A percentile compares a stretch with the other conserved stretches of the same genome.
These are phyloP conservation scores for Stenodera caucasica DNA, from an alignment of 2,888 invertebrate species.

Conservation along the genomic window DNA sequence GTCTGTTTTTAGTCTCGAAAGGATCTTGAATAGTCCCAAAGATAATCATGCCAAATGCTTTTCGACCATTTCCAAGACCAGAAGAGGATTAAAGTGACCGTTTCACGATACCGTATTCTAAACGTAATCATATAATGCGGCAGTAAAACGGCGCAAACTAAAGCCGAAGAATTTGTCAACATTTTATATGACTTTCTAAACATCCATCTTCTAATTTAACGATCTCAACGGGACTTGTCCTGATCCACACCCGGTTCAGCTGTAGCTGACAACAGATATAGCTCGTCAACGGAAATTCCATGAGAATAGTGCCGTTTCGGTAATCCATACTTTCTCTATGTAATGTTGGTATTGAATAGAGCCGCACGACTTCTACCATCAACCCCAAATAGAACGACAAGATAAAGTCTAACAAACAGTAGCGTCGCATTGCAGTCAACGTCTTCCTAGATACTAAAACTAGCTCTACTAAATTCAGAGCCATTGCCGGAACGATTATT, in stretches of 20 bases:
- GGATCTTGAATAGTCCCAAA: not conserved
- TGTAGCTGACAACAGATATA: no score
- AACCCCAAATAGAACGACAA: not conserved
- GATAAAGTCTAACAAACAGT: not conserved
- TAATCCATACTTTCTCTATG: no score
- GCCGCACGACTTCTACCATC: not conserved
- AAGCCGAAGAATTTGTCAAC: not conserved
- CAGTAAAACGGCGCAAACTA: no score
- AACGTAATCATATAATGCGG: no score
- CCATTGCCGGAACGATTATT: not conserved
- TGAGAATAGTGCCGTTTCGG: no score
- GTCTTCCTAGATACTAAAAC: not conserved
- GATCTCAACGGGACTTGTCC: no score
- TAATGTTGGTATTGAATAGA: not conserved
- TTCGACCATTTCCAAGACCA: not conserved
- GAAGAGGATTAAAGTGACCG: not conserved
- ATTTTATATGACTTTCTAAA: no score
- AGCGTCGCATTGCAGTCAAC: not conserved
- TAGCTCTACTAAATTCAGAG: not conserved
- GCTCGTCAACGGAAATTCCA: no score
- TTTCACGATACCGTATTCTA: not conserved
- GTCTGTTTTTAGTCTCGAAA: not conserved
- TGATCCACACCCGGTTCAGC: no score
- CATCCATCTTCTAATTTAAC: no score
- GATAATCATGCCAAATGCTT: not conserved